A percentile compares a stretch with the other conserved stretches of the same genome.
Evolutionary conservation across 2,888 invertebrate genomes (phyloP).

Genomic region (Leptopterna dolabrata): DNA sequence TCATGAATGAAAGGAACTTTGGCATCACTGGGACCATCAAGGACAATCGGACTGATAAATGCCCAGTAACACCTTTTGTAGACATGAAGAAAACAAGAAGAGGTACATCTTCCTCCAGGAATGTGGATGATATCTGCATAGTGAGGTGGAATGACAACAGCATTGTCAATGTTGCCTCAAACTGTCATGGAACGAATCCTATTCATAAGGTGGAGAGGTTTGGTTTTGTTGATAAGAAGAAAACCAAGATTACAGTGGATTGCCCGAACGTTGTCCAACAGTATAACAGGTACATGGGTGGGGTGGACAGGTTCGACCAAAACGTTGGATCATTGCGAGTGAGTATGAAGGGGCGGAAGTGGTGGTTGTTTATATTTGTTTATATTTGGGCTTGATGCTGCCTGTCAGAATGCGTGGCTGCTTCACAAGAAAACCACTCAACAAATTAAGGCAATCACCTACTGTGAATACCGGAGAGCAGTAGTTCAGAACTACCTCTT

Average conservation of each 20-base stretch:
- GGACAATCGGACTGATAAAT: slow-evolving; percentile 13
- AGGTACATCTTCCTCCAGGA: background rate
- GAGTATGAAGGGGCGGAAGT: background rate
- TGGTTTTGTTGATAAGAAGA: slow-evolving; percentile 17
- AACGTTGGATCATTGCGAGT: slow-evolving; percentile 14
- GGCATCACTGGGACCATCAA: slow-evolving; percentile 8
- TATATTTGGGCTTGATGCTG: slow-evolving; percentile 15
- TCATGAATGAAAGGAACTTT: background rate
- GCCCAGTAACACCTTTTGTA: background rate
- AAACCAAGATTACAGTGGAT: slow-evolving; percentile 17
- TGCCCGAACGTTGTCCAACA: slow-evolving; percentile 21
- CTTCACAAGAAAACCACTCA: background rate
- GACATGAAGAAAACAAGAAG: slow-evolving; percentile 1
- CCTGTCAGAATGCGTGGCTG: slow-evolving; percentile 28
- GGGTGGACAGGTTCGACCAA: slow-evolving; percentile 39
- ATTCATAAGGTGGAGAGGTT: slow-evolving; percentile 44
- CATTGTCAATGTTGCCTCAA: slow-evolving; percentile 46
- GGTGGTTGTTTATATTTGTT: slow-evolving; percentile 24
- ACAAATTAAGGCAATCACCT: background rate
- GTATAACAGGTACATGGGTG: slow-evolving; percentile 51
- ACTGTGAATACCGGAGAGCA: slow-evolving; percentile 27
- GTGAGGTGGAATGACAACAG: slow-evolving; percentile 52
- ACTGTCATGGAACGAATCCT: slow-evolving; percentile 31
- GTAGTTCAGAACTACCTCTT: slow-evolving; percentile 35
- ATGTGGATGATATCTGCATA: background rate